These are phyloP conservation scores for Artibeus jamaicensis DNA, from an alignment of 2,797 vertebrate genomes.

Conservation along the genomic window DNA sequence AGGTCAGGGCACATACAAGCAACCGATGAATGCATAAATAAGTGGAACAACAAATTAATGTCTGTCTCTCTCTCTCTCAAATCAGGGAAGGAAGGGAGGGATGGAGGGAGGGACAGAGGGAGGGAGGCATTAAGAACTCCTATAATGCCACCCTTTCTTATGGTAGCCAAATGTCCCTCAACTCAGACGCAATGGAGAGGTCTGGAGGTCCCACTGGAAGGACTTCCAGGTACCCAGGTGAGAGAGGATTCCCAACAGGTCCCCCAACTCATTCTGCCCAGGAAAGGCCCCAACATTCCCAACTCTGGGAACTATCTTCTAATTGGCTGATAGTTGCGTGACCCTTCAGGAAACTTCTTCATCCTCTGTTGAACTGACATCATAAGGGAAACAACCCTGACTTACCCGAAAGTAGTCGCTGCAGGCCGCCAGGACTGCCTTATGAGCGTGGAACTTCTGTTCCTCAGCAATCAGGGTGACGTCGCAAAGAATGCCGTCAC, in stretches of 20 bases:
- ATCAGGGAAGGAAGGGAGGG: not conserved
- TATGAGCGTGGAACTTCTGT: constrained; percentile 97
- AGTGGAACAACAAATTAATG: not conserved
- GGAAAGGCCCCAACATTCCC: not conserved
- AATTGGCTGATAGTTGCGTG: not conserved
- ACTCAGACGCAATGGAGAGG: not conserved
- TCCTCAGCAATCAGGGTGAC: constrained; percentile 96
- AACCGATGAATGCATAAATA: not conserved
- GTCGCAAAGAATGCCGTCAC: constrained; percentile 95
- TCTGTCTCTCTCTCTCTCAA: not conserved
- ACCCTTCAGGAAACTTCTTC: not conserved
- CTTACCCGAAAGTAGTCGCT: constrained; percentile 98
- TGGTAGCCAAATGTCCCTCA: not conserved
- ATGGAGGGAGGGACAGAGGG: not conserved
- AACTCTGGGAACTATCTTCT: not conserved
- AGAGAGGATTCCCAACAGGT: rapidly evolving
- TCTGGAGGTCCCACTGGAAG: not conserved
- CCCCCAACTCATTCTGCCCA: not conserved
- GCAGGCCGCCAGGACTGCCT: constrained; percentile 96
- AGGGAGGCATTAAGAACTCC: not conserved
- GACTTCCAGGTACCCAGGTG: not conserved
- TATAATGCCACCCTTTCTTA: not conserved
- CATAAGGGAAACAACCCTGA: constrained; percentile 10
- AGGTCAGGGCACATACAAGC: not conserved
- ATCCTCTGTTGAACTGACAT: not conserved